Evolutionary conservation across 2,113 vertebrate genomes (phyloP).

Genomic region (Corythornis cristatus): DNA sequence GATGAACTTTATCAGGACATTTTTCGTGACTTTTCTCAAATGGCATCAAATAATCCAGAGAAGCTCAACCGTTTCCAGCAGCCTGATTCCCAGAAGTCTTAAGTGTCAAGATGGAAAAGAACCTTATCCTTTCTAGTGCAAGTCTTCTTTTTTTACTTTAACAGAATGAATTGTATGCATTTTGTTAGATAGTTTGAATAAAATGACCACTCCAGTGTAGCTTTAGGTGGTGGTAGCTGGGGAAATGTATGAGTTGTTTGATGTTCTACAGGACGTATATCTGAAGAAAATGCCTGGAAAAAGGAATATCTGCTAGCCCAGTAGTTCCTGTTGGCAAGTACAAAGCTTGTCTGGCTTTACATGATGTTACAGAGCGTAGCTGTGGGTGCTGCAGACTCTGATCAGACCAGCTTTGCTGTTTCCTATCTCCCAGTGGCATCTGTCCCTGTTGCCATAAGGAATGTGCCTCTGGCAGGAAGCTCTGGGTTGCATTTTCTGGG

Average conservation of each 20-base stretch:
- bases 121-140: slow-evolving; percentile 49
- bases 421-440: neutral
- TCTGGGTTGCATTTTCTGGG: slow-evolving; percentile 61
- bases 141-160: slow-evolving; percentile 45
- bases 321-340: neutral
- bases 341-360: accelerated
- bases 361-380: neutral
- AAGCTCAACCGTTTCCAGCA: slow-evolving; percentile 94
- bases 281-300: neutral
- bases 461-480: slow-evolving; percentile 14
- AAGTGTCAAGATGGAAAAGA: slow-evolving; percentile 70
- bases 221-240: slow-evolving; percentile 39
- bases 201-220: slow-evolving; percentile 63
- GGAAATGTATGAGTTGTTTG: slow-evolving; percentile 11
- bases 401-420: neutral
- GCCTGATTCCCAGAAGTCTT: slow-evolving; percentile 81
- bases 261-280: slow-evolving; percentile 9
- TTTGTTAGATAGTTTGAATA: slow-evolving; percentile 53
- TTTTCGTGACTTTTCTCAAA: slow-evolving; percentile 97
- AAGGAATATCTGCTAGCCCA: neutral
- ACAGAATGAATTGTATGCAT: slow-evolving; percentile 42
- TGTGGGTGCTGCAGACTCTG: neutral
- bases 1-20: slow-evolving; percentile 98
- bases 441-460: neutral
- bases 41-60: slow-evolving; percentile 98